Base-by-base conservation (phyloP, 2,888 invertebrate genomes). In the Lysandra coridon region DNA sequence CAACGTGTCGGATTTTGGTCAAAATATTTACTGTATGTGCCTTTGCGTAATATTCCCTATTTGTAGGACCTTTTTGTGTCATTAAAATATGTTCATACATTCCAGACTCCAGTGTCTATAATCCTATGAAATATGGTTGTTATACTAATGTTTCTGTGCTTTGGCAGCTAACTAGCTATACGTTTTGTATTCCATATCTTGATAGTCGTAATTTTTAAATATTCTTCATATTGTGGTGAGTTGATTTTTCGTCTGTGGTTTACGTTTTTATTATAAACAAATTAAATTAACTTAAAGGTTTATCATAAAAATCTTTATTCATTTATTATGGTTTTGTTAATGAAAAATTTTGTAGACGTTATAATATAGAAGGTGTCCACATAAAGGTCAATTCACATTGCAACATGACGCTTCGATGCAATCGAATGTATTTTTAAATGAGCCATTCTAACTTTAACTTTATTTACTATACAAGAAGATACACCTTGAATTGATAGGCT, bases 151-250 rank as follows among this genome's bases (percentile, higher is more conserved):
- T 33, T 30, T 33, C 4, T 33, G 69, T 69, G 33, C 69, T 33
- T 14, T 37, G 69, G 69, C 69, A 69, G 69, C 69, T 69, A 69
- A 37, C 5, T 33, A 69, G 69, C 4, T 69, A 37, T 69, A 69
- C 23, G 0, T 23, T 69, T 69, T 69, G 14, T 69, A 69, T 69
- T 6, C 30, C 12, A 64, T 64, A 69, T 62, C n/a, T 23, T 10
- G 30, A 14, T 69, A 69, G 64, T 33, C 14, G 4, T 69, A 69
- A 69, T 0, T 14, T 69, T 17, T 69, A 69, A 69, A 69, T 69
- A 37, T 69, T 14, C 33, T 30, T 33, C 17, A 69, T 69, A 69
- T 14, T 33, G 69, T 33, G 69, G 69, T 64, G 5, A 69, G 69
- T 69, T 69, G 33, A 17, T 0, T 69, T 33, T 69, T 69, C 33